A percentile compares a stretch with the other conserved stretches of the same genome.
Conservation (phyloP, 2,797 vertebrate genomes). For the Lithobates sylvaticus region DNA sequence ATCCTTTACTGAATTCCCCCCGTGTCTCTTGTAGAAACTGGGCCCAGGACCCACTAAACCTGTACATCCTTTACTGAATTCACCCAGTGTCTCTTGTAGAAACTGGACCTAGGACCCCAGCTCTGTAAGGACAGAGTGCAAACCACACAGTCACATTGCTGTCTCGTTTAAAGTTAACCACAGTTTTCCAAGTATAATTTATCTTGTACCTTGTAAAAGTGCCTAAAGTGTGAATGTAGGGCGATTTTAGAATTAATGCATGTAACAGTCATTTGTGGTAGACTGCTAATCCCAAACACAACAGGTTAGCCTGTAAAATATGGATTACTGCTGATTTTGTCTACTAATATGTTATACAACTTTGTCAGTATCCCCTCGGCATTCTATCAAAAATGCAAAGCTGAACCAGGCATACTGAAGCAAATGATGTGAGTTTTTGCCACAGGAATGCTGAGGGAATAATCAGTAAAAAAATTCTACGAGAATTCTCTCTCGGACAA, state of each 20-base stretch:
- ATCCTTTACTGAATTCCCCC: no score
- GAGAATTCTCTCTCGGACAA: conserved; percentile 15
- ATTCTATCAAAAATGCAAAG: conserved; percentile 47
- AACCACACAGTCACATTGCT: not conserved
- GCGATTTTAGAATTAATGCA: conserved; percentile 34
- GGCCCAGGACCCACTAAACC: no score
- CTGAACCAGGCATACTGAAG: conserved; percentile 36
- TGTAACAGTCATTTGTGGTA: conserved; percentile 51
- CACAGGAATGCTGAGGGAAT: conserved; percentile 43
- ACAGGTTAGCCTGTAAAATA: conserved; percentile 39
- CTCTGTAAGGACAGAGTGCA: not conserved
- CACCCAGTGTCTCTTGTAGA: not conserved
- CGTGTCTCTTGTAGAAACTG: no score
- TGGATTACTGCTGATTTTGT: conserved; percentile 47
- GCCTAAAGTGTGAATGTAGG: conserved; percentile 3
- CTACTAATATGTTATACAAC: conserved; percentile 40
- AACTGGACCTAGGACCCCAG: not conserved
- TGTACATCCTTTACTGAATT: no score
- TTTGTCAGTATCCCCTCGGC: conserved; percentile 27
- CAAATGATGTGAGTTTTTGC: conserved; percentile 47
- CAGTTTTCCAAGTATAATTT: conserved; percentile 30
- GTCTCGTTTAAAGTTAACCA: not conserved
- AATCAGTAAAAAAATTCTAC: conserved; percentile 13
- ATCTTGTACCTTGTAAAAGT: conserved; percentile 14
- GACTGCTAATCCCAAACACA: conserved; percentile 51